Base-by-base conservation (phyloP, 92 coral and sea anemone genomes). In the Ricordea florida region DNA sequence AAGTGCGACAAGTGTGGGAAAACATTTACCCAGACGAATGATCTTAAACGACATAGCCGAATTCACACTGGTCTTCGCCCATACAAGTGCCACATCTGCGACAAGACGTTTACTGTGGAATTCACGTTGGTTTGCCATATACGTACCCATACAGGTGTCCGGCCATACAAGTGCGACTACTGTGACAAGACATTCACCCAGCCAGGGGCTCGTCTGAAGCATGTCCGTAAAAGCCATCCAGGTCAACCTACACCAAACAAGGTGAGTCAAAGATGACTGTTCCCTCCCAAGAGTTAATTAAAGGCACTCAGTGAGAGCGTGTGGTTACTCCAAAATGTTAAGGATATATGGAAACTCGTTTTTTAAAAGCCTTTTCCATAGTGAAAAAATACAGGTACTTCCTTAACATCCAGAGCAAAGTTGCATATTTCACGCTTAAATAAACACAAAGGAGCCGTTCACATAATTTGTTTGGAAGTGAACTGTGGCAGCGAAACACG, bases 151-250 rank as follows among this genome's bases (percentile, higher is more conserved):
- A 94, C 98, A 24, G 98, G 98, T 10, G 85, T 83, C 35, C 89
- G 92, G n/a, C 98, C 97, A 4, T 94, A 94, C 85, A 63, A 76
- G 65, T 94, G 98, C 43, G 89, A 92, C 31, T 66, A 92, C 85
- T 94, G 98, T 31, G 92, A 82, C 16, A 94, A 92, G 88, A 81
- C 97, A 1, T 94, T 94, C 46, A 92, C 98, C n/a, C 98, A 94
- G 79, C 97, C 98, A 8, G 98, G 98, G 38, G 94, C 97, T 3
- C 89, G 98, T 18, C 80, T 94, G 43, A 94, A 94, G 62, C 98
- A 94, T 56, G 87, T 85, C 17, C 82, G 98, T 11, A 94, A 91
- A 69, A 51, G 75, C 29, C 98, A 94, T 42, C 98, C 98, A 8
- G 97, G 87, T 43, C 77, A 84, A 33, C 97, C 98, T 24, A 69